Conservation (phyloP, 2,113 vertebrate genomes). For the Puntigrus tetrazona region DNA sequence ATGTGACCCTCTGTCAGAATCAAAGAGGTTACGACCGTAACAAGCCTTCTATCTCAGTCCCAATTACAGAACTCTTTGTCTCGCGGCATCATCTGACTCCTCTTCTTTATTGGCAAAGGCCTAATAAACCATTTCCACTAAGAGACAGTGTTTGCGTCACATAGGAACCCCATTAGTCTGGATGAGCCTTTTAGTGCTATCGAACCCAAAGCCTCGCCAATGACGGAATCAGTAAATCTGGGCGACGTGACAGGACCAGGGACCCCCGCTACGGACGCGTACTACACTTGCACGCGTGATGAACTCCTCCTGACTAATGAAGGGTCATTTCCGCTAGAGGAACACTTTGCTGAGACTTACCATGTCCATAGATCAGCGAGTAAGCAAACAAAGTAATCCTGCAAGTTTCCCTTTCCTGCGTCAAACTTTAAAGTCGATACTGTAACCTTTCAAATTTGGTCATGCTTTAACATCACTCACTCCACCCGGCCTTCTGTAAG, state of each 20-base stretch:
- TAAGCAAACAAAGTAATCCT: slow-evolving; percentile 39
- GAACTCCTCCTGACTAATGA: slow-evolving; percentile 48
- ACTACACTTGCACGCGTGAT: slow-evolving; percentile 45
- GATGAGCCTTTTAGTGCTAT: slow-evolving; percentile 72
- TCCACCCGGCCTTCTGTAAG: slow-evolving; percentile 37
- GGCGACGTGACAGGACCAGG: slow-evolving; percentile 50
- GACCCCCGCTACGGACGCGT: slow-evolving; percentile 45
- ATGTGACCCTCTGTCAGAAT: slow-evolving; percentile 52
- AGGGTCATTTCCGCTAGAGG: slow-evolving; percentile 42
- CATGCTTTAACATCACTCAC: slow-evolving; percentile 14
- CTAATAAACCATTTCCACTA: slow-evolving; percentile 67
- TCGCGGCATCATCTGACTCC: slow-evolving; percentile 67
- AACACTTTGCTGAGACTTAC: slow-evolving; percentile 26
- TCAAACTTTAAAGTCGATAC: slow-evolving; percentile 53
- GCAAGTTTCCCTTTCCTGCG: slow-evolving; percentile 31
- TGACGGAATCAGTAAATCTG: slow-evolving; percentile 68
- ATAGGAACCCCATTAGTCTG: slow-evolving; percentile 72
- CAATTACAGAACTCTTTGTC: slow-evolving; percentile 67
- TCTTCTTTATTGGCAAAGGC: slow-evolving; percentile 71
- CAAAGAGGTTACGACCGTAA: slow-evolving; percentile 49
- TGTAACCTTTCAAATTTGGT: slow-evolving; percentile 58
- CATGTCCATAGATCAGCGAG: slow-evolving; percentile 40
- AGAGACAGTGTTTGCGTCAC: slow-evolving; percentile 66
- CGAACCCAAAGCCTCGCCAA: slow-evolving; percentile 63
- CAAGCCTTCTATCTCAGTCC: slow-evolving; percentile 53